Conservation (phyloP, 2,888 invertebrate genomes). For the Chouioia cunea region DNA sequence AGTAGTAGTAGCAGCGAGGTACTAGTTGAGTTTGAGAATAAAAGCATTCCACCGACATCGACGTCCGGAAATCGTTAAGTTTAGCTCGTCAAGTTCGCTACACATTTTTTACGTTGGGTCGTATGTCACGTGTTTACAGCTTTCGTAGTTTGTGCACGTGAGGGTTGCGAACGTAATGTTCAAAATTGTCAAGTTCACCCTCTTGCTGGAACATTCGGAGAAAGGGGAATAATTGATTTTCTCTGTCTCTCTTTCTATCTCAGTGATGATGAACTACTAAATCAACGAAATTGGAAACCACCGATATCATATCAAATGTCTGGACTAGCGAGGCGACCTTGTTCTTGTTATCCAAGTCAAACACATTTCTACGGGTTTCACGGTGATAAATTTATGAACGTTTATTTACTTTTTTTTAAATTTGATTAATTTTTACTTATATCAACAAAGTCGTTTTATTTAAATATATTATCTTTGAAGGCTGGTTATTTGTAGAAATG, state of each 20-base stretch:
- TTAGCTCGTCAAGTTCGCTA: background rate
- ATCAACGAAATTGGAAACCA: background rate
- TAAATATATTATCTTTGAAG: too few relatives aligned
- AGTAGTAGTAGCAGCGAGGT: background rate
- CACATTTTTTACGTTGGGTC: constrained; percentile 11
- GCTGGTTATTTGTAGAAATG: too few relatives aligned
- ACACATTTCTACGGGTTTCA: background rate
- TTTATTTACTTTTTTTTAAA: background rate
- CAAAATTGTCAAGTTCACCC: background rate
- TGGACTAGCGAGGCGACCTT: too few relatives aligned
- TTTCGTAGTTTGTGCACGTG: background rate
- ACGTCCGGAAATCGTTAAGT: constrained; percentile 38
- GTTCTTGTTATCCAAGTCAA: background rate
- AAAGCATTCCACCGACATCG: constrained; percentile 2
- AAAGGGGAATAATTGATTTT: too few relatives aligned
- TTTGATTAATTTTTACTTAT: too few relatives aligned
- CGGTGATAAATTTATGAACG: background rate
- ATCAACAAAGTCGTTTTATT: too few relatives aligned
- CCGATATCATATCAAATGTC: constrained; percentile 2
- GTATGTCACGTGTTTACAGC: constrained; percentile 18
- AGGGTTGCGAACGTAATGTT: background rate
- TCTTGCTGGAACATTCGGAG: too few relatives aligned
- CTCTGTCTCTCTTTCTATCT: too few relatives aligned
- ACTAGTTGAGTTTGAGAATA: constrained; percentile 9
- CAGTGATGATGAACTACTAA: constrained; percentile 10